phyloP scores from a whole-genome alignment of 2,113 vertebrate species.

The Entomyzon cyanotis region DNA sequence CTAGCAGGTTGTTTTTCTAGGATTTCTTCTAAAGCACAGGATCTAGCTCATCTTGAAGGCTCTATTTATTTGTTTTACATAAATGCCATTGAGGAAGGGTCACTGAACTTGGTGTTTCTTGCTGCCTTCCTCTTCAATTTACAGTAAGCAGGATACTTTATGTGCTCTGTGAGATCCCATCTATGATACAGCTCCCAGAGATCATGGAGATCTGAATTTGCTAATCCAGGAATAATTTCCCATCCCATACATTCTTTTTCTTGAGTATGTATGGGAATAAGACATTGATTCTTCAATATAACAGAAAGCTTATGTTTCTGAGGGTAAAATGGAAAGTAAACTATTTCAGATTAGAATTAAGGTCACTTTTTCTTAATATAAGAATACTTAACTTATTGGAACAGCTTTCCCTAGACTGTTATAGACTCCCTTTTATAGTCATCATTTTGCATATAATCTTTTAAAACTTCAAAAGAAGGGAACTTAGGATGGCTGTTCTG shows the following conservation, averaged over 20 bases:
- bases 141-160: neutral
- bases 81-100: neutral
- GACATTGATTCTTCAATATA: neutral
- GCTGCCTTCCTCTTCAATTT: neutral
- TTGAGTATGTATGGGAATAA: neutral
- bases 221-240: neutral
- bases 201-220: neutral
- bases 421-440: accelerated
- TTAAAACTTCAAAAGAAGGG: neutral
- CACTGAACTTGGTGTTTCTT: neutral
- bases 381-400: neutral
- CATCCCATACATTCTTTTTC: neutral
- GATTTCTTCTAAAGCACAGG: neutral
- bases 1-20: neutral
- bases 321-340: neutral
- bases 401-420: neutral
- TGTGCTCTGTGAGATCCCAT: neutral
- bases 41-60: neutral
- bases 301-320: neutral
- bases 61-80: neutral
- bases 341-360: neutral
- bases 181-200: neutral
- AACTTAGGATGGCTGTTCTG: neutral
- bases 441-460: neutral
- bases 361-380: neutral